Base-by-base conservation (phyloP, 2,797 vertebrate species). In the Acestrorhynchus altus region DNA sequence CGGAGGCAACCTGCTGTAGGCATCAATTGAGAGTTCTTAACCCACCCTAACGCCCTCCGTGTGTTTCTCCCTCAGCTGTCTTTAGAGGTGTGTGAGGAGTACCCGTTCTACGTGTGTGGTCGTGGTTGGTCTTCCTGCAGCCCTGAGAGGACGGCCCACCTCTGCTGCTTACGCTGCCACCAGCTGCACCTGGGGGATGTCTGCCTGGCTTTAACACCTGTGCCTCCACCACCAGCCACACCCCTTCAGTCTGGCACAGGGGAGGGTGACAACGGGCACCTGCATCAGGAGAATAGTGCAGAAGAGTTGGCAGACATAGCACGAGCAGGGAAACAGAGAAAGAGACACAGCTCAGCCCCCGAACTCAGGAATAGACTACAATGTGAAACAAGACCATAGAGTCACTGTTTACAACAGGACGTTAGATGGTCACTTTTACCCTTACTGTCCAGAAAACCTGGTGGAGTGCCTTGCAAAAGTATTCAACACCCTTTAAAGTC, bases 121-220 rank as follows among this genome's bases (percentile, higher is more conserved):
- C 84, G 22, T 8, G 93, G 93, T 81, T 94, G 93, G 93, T 93
- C 93, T 0, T 94, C 93, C 72, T 94, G 92, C 83, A 88, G 87
- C 80, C 93, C 93, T 20, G 86, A 90, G 80, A 87, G 83, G 81
- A 94, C 93, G 0, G 86, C 86, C 52, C 86, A 66, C 76, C 89
- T 92, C 56, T 94, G 92, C 49, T 91, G 90, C 71, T 90, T 94
- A 67, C 89, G 80, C 76, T 94, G 93, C 79, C 90, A 84, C 10
- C 93, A 92, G 87, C 91, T 94, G 67, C 83, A 80, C 4, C 89
- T 92, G 80, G 93, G 93, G 56, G 93, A 94, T 44, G 72, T 93
- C 73, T 94, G 93, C 87, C 84, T 94, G 86, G 92, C 92, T 56
- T 90, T 93, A 74, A 92, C 90, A 10, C 92, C 91, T 4, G 74